A percentile compares a stretch with the other conserved stretches of the same genome.
Conservation (phyloP, 37 sponge, comb jelly and placozoan genomes). For the Chondrosia reniformis region DNA sequence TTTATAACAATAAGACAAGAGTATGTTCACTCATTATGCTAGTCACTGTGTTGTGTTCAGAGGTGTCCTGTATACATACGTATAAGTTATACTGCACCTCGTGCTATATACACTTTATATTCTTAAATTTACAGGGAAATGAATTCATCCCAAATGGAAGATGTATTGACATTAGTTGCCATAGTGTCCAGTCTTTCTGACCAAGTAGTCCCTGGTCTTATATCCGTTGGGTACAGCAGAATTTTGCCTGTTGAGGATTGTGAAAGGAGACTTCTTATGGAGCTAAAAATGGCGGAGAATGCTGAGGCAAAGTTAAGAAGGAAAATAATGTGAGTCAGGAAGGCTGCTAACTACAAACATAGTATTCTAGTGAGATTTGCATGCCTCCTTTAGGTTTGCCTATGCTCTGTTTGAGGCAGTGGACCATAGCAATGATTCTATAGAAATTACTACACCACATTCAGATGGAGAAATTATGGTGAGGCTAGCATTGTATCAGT, state of each 20-base stretch:
- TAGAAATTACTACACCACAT: constrained; percentile 38
- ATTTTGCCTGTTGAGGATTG: constrained; percentile 8
- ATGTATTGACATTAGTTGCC: not conserved
- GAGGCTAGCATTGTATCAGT: too few relatives aligned
- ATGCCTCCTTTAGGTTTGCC: constrained; percentile 33
- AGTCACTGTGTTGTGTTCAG: too few relatives aligned
- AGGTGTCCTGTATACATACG: too few relatives aligned
- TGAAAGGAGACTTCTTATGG: constrained; percentile 7
- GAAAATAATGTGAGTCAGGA: constrained; percentile 25
- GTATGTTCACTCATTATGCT: too few relatives aligned
- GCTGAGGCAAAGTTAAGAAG: constrained; percentile 19
- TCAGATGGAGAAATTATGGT: constrained; percentile 39
- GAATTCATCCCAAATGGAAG: not conserved
- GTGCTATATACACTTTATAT: too few relatives aligned
- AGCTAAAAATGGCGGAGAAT: constrained; percentile 31
- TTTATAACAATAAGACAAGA: too few relatives aligned
- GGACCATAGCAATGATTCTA: constrained; percentile 52
- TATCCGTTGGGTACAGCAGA: not conserved
- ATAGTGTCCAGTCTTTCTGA: not conserved
- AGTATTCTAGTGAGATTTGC: not conserved
- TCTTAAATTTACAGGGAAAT: too few relatives aligned
- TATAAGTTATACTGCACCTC: too few relatives aligned
- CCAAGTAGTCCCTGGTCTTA: not conserved
- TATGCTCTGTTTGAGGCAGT: constrained; percentile 47
- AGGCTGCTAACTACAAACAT: too few relatives aligned